A percentile compares a stretch with the other conserved stretches of the same genome.
These are phyloP conservation scores for Passer domesticus DNA, from an alignment of 2,113 vertebrate genomes.

Conservation along the genomic window DNA sequence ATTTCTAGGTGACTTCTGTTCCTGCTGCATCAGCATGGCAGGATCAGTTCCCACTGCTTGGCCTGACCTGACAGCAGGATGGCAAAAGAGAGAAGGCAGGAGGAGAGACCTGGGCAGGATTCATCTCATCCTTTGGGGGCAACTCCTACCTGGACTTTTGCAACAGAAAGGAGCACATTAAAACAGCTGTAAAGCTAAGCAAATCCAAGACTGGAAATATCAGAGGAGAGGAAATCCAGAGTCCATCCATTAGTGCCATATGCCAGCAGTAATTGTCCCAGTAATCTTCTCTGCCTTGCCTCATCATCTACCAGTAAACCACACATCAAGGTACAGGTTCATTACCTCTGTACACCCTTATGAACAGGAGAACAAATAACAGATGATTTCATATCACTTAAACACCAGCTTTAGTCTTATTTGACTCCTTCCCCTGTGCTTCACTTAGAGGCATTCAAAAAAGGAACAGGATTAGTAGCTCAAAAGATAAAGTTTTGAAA, in stretches of 20 bases:
- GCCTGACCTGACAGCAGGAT: not conserved
- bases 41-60: not conserved
- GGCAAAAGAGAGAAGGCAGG: not conserved
- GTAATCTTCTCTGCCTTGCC: not conserved
- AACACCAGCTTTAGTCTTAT: not conserved
- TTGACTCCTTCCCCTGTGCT: not conserved
- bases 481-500: not conserved
- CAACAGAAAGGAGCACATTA: not conserved
- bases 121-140: not conserved
- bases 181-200: not conserved
- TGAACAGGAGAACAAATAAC: not conserved
- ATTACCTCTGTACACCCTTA: not conserved
- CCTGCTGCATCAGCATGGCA: not conserved
- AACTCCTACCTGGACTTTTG: not conserved
- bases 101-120: not conserved
- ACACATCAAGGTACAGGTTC: not conserved
- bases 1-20: not conserved
- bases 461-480: not conserved
- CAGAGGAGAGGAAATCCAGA: not conserved
- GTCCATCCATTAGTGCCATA: not conserved
- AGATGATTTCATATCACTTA: not conserved
- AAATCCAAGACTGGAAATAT: not conserved
- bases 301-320: not conserved
- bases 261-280: not conserved
- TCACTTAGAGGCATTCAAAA: not conserved